Percentiles rank a stretch among this genome's conserved stretches.
phyloP scores from a whole-genome alignment of 2,113 vertebrate genomes.

The Lophius piscatorius region DNA sequence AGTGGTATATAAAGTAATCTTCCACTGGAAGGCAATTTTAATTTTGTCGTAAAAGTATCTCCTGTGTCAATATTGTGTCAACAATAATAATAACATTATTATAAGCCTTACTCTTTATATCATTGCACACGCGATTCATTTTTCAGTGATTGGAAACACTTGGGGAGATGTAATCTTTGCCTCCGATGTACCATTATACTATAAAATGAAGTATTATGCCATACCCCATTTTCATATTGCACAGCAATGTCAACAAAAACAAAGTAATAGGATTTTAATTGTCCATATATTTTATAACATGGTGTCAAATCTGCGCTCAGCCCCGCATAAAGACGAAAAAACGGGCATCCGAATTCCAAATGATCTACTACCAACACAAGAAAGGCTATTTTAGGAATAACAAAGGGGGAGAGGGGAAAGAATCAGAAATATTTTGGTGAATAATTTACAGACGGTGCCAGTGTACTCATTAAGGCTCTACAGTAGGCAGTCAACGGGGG shows the following conservation, averaged over 20 bases:
- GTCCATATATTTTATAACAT: conserved; percentile 5
- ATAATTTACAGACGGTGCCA: conserved; percentile 73
- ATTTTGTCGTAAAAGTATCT: no score
- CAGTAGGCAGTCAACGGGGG: conserved; percentile 54
- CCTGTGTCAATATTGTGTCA: no score
- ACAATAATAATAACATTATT: no score
- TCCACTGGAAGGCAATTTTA: no score
- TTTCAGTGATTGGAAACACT: neutral
- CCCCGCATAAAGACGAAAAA: conserved; percentile 20
- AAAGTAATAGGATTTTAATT: conserved; percentile 25
- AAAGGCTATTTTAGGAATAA: conserved; percentile 69
- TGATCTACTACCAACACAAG: conserved; percentile 51
- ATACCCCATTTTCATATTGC: neutral
- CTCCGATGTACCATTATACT: no score
- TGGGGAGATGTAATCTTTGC: neutral
- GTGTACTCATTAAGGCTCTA: conserved; percentile 70
- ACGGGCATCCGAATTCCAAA: conserved; percentile 36
- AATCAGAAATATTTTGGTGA: conserved; percentile 68
- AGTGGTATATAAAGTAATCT: no score
- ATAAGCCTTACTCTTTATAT: no score
- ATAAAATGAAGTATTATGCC: neutral
- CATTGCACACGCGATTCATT: no score
- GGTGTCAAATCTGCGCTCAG: conserved; percentile 11
- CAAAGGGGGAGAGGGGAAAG: conserved; percentile 18
- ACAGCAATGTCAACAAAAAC: neutral